A percentile compares a stretch with the other conserved stretches of the same genome.
Evolutionary conservation across 2,113 vertebrate species (phyloP).

Genomic region (Xenopus borealis): DNA sequence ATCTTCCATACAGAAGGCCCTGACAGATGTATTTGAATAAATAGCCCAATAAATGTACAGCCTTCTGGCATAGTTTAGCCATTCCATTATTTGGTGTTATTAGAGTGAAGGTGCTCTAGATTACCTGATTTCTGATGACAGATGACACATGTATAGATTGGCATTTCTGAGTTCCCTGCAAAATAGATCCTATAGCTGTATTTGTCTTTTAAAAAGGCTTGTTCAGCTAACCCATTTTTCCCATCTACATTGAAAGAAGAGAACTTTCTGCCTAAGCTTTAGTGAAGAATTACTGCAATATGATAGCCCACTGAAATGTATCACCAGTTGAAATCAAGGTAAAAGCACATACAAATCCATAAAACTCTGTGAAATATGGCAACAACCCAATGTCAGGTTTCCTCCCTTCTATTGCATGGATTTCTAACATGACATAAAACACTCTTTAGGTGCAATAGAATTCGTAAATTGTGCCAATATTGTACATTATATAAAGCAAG

Average conservation of each 20-base stretch:
- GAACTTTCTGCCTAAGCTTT: not conserved
- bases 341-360: not conserved
- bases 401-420: not conserved
- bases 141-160: no score
- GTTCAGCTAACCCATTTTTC: not conserved
- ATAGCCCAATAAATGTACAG: no score
- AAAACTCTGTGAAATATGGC: not conserved
- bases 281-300: conserved; percentile 1
- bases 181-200: no score
- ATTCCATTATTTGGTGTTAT: no score
- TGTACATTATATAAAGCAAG: not conserved
- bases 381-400: not conserved
- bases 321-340: conserved; percentile 1
- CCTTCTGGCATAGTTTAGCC: no score
- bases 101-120: no score
- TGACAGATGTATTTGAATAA: no score
- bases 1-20: no score
- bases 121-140: no score
- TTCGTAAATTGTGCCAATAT: not conserved
- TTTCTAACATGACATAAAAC: conserved; percentile 1
- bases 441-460: not conserved
- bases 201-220: no score
- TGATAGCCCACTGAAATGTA: not conserved
- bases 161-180: no score
- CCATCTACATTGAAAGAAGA: not conserved